A percentile compares a stretch with the other conserved stretches of the same genome.
phyloP scores from a whole-genome alignment of 2,113 vertebrate species.

The Scomber japonicus region DNA sequence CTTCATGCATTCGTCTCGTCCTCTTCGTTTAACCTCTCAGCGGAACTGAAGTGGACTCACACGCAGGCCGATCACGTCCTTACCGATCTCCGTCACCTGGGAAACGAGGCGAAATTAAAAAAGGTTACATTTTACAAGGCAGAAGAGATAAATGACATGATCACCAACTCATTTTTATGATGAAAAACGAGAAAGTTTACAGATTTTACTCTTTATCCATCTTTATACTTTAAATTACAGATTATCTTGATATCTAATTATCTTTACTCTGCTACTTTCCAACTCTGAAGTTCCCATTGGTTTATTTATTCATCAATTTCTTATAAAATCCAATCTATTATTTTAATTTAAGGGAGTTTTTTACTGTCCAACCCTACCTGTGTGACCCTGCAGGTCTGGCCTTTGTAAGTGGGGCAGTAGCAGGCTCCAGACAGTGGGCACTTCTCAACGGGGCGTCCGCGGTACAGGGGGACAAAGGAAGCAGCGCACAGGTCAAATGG shows the following conservation, averaged over 20 bases:
- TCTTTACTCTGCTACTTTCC: no score
- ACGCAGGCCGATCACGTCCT: slow-evolving; percentile 95
- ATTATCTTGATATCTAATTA: no score
- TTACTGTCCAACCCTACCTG: slow-evolving; percentile 82
- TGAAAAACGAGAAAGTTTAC: no score
- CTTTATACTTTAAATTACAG: no score
- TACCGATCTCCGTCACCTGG: slow-evolving; percentile 96
- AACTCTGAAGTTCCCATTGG: no score
- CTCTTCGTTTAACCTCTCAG: slow-evolving; percentile 65
- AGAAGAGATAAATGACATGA: neutral
- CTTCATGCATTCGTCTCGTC: neutral
- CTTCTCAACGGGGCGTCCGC: slow-evolving; percentile 94
- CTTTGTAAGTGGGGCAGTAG: slow-evolving; percentile 93
- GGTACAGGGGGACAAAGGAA: slow-evolving; percentile 94
- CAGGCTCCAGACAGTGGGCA: slow-evolving; percentile 97
- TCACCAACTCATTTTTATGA: no score
- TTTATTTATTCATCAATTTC: no score
- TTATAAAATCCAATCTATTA: neutral
- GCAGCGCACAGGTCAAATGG: slow-evolving; percentile 97
- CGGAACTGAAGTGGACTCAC: slow-evolving; percentile 98
- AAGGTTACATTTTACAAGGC: neutral
- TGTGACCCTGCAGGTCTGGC: slow-evolving; percentile 95
- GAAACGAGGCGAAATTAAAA: slow-evolving; percentile 9
- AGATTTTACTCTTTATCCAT: no score
- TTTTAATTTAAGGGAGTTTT: neutral